Base-by-base conservation (phyloP, 1,140 invertebrate genomes). In the Listronotus bonariensis region DNA sequence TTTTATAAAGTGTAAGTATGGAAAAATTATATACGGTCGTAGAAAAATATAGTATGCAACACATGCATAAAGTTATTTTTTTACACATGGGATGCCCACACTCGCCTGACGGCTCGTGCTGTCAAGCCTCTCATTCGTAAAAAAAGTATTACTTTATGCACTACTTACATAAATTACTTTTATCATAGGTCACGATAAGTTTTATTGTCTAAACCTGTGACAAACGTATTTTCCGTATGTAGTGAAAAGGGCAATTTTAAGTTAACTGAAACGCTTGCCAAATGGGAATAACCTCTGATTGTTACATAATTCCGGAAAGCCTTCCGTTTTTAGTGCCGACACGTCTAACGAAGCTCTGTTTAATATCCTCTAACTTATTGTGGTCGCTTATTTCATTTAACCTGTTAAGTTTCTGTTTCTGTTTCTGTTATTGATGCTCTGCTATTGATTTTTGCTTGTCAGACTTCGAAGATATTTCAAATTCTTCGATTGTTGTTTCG, bases 381-480 rank as follows among this genome's bases (percentile, higher is more conserved):
- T 58, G 55, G 48, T 42, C 54, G 63, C 55, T 65, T 65, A 65
- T 65, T 65, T 65, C 54, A 65, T 65, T 65, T 57, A 65, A 65
- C 53, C 63, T 65, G 63, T 58, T 65, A 65, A 65, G 63, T 65
- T 64, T 51, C 62, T 65, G 63, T 65, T 65, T 64, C 63, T 36
- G 34, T 26, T 26, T 26, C 20, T 56, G 62, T 65, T 65, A 65
- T 65, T 65, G 63, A 65, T 65, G 62, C 45, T 36, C 54, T 20
- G 36, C 34, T 65, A 65, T 65, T 57, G 62, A 65, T 65, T 65
- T 45, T 65, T 43, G n/a, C 40, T 58, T 65, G 63, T 65, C 63
- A 65, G 63, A 65, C 63, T 65, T 65, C 36, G 55, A 65, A 65
- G 63, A 58, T 65, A 65, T 65, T 65, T 65, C 63, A 65, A 65